These are phyloP conservation scores for Ceratina japonica DNA, from an alignment of 1,140 invertebrate species.

Conservation along the genomic window DNA sequence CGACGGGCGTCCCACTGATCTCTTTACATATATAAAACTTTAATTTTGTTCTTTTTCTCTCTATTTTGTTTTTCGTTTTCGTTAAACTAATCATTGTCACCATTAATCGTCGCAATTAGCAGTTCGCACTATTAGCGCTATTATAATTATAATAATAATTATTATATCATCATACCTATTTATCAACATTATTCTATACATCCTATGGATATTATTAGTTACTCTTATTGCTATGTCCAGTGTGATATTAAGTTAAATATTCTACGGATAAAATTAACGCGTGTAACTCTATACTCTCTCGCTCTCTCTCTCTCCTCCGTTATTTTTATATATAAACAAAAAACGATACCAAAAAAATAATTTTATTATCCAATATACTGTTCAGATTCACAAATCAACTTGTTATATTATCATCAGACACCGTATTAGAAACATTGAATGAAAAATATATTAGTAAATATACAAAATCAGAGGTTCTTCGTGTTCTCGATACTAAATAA, in stretches of 20 bases:
- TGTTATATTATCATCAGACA: slow-evolving; percentile 60
- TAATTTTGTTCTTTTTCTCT: slow-evolving; percentile 68
- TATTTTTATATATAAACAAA: slow-evolving; percentile 48
- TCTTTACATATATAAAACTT: slow-evolving; percentile 71
- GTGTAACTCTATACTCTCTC: background rate
- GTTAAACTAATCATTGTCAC: slow-evolving; percentile 72
- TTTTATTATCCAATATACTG: slow-evolving; percentile 64
- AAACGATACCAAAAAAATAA: slow-evolving; percentile 53
- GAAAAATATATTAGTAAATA: slow-evolving; percentile 67
- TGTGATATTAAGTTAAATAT: slow-evolving; percentile 13
- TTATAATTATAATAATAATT: slow-evolving; percentile 68
- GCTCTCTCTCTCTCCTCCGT: slow-evolving; percentile 1
- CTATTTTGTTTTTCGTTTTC: slow-evolving; percentile 59
- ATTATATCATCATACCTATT: slow-evolving; percentile 61
- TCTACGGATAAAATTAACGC: slow-evolving; percentile 14
- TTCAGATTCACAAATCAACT: slow-evolving; percentile 58
- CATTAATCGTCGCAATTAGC: slow-evolving; percentile 59
- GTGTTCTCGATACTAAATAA: slow-evolving; percentile 20
- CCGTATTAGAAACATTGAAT: slow-evolving; percentile 63
- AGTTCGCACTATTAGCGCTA: slow-evolving; percentile 62
- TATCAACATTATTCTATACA: slow-evolving; percentile 56
- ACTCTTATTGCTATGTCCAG: slow-evolving; percentile 46
- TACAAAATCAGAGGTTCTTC: slow-evolving; percentile 67
- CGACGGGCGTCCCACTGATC: slow-evolving; percentile 66
- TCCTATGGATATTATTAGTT: slow-evolving; percentile 46